These are phyloP conservation scores for Synanthedon vespiformis DNA, from an alignment of 2,888 invertebrate genomes.

Conservation along the genomic window DNA sequence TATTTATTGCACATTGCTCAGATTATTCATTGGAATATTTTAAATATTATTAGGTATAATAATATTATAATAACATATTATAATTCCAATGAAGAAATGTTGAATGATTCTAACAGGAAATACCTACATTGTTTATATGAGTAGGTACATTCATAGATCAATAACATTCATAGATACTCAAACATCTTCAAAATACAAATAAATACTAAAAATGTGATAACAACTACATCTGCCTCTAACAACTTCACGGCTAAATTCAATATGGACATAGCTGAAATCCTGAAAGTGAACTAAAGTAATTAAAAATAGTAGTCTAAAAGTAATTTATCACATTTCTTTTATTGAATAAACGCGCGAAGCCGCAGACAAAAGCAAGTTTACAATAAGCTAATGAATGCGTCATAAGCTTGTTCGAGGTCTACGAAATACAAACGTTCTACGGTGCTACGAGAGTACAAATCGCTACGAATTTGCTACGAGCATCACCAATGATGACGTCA, in stretches of 20 bases:
- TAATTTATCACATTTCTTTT: too few species aligned
- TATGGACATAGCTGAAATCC: too few species aligned
- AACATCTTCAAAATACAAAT: constrained; percentile 23
- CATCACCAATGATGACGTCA: neutral
- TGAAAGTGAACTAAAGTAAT: too few species aligned
- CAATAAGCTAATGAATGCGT: too few species aligned
- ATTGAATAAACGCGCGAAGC: too few species aligned
- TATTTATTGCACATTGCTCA: constrained; percentile 63
- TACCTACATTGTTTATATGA: constrained; percentile 66
- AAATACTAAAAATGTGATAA: too few species aligned
- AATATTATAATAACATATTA: constrained; percentile 46
- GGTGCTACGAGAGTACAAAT: constrained; percentile 2
- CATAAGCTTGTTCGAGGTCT: neutral
- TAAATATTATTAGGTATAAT: too few species aligned
- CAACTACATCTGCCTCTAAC: too few species aligned
- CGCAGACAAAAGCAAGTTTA: too few species aligned
- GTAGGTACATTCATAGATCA: constrained; percentile 15
- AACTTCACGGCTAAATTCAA: too few species aligned
- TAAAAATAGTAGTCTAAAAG: too few species aligned
- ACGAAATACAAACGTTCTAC: constrained; percentile 8
- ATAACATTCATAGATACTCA: constrained; percentile 27
- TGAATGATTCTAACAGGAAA: constrained; percentile 63
- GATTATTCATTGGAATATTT: constrained; percentile 40
- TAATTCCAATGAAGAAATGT: constrained; percentile 58
- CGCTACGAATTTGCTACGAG: constrained; percentile 22